phyloP scores from a whole-genome alignment of 2,888 invertebrate species.

The Bellardia pandia region DNA sequence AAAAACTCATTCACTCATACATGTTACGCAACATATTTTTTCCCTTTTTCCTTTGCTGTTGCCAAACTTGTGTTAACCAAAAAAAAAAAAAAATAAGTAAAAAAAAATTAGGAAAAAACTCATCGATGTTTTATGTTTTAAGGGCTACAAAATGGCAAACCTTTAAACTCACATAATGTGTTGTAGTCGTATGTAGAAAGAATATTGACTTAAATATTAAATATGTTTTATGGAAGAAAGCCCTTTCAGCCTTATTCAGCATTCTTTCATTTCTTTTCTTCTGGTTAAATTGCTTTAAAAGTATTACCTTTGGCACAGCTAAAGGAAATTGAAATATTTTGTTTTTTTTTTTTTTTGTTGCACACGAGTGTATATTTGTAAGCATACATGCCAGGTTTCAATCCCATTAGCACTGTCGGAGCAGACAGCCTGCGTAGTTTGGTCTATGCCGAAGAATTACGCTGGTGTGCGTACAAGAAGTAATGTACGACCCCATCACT shows the following conservation, averaged over 20 bases:
- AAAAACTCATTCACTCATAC: not conserved
- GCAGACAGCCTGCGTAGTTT: not conserved
- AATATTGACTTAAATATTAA: constrained; percentile 27
- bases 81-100: no score
- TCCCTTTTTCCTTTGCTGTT: not conserved
- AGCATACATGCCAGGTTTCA: constrained; percentile 9
- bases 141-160: constrained; percentile 22
- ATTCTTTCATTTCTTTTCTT: constrained; percentile 18
- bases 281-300: constrained; percentile 45
- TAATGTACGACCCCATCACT: not conserved
- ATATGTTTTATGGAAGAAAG: not conserved
- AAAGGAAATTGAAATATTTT: constrained; percentile 46
- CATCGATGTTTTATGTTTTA: constrained; percentile 30
- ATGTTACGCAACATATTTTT: constrained; percentile 21
- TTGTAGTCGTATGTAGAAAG: not conserved
- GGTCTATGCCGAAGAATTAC: not conserved
- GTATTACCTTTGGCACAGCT: constrained; percentile 50
- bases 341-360: not conserved
- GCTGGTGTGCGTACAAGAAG: constrained; percentile 4
- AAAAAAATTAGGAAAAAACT: not conserved
- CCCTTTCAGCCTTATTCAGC: constrained; percentile 5
- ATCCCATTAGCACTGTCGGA: constrained; percentile 38
- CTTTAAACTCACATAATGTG: not conserved
- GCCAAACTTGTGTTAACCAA: constrained; percentile 27
- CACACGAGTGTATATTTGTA: not conserved